Evolutionary conservation across 2,113 vertebrate genomes (phyloP), one percentile per base, ranked within the genome.

Genomic region (Sinosuthora webbiana): DNA sequence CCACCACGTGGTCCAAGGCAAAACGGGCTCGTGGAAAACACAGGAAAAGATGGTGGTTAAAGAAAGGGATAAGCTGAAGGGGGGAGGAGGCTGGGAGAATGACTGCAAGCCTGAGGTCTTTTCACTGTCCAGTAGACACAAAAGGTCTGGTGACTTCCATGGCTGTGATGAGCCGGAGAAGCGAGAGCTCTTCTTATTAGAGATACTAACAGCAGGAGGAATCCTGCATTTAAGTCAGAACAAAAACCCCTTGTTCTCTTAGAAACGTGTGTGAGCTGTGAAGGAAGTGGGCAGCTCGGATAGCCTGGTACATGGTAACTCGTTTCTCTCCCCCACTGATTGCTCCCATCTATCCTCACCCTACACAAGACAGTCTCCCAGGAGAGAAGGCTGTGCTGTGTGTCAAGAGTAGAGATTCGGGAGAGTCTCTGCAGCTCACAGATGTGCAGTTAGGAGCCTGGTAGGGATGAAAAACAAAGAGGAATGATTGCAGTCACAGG

Each of bases 1-100:
- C 96, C 96, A 96, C 94, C 95, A 28, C 60, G 92, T 86, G 96
- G 95, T 41, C 39, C 35, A 6, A 85, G 31, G 30, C 57, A 91
- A 92, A 89, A 78, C 5, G 35, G 55, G 49, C 24, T 68, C 27
- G 5, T 19, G 13, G 39, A 86, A 22, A 68, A 37, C 13, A 53
- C 8, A 30, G 24, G 41, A 45, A 63, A 59, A 81, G 11, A 30
- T 10, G 69, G 28, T 49, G 67, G n/a, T 67, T 70, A 49, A 39
- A 60, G 42, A 52, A 55, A 69, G 49, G 25, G 53, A 37, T 24
- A 53, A 80, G 67, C 22, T 67, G 64, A 63, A 83, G 31, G 8
- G 37, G 17, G 37, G 62, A 49, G n/a, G 82, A 57, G 35, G 41
- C 50, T 44, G 39, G 47, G 12, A 80, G 47, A 39, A 60, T 27